A percentile compares a stretch with the other conserved stretches of the same genome.
Conservation (phyloP, 2,113 vertebrate species). For the Stictonetta naevosa region DNA sequence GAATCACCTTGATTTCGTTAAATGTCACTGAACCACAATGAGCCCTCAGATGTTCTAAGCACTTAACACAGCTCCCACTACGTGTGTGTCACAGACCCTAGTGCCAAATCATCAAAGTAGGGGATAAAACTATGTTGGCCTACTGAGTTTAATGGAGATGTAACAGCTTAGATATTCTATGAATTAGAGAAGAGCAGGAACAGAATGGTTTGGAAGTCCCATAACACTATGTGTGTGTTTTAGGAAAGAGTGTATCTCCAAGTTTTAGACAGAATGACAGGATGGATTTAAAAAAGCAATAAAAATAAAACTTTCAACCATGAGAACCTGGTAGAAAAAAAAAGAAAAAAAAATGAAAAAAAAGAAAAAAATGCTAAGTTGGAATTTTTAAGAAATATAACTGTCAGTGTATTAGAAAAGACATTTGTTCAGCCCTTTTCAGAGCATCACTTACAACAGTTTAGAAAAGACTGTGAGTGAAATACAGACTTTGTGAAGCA, state of each 20-base stretch:
- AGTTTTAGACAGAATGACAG: not conserved
- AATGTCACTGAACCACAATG: not conserved
- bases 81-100: not conserved
- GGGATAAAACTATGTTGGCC: not conserved
- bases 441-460: not conserved
- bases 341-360: too few species aligned
- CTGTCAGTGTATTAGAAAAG: not conserved
- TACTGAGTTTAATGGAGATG: not conserved
- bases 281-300: not conserved
- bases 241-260: not conserved
- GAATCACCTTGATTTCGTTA: not conserved
- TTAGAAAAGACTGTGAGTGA: not conserved
- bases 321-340: not conserved
- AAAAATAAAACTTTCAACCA: not conserved
- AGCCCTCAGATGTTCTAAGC: not conserved
- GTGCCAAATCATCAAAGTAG: not conserved
- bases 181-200: not conserved
- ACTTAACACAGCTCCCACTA: not conserved
- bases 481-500: not conserved
- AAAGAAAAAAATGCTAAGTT: not conserved
- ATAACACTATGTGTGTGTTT: not conserved
- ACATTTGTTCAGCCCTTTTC: not conserved
- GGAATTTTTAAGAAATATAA: not conserved
- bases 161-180: not conserved
- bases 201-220: not conserved